Evolutionary conservation across 2,113 vertebrate species (phyloP).

Genomic region (Nannospalax galili): DNA sequence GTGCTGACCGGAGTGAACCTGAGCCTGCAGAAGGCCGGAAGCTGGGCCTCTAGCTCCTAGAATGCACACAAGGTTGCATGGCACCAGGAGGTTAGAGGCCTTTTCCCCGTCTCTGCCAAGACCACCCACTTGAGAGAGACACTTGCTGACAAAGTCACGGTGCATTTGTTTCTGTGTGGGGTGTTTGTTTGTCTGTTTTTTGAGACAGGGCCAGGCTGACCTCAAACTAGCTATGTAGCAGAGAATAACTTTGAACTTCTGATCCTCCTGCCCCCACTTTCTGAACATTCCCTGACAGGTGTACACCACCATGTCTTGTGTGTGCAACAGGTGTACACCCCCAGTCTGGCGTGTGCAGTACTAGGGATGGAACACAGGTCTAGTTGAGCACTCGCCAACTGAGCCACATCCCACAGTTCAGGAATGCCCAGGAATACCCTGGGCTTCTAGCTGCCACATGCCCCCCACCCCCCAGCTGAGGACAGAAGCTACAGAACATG

Average conservation of each 20-base stretch:
- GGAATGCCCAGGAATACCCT: not conserved
- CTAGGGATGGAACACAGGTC: not conserved
- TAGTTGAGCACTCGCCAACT: not conserved
- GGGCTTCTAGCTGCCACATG: not conserved
- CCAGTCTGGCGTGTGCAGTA: no score
- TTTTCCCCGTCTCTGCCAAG: not conserved
- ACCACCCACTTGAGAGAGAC: not conserved
- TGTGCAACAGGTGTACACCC: not conserved
- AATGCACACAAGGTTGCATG: not conserved
- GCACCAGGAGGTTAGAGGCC: no score
- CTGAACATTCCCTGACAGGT: not conserved
- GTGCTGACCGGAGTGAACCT: accelerated
- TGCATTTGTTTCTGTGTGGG: not conserved
- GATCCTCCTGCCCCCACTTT: not conserved
- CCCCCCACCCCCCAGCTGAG: not conserved
- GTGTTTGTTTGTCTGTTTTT: not conserved
- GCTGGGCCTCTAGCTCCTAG: not conserved
- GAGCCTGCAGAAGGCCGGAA: accelerated
- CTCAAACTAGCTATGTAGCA: not conserved
- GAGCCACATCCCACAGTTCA: not conserved
- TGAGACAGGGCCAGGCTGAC: not conserved
- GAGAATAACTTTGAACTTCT: not conserved
- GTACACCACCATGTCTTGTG: not conserved
- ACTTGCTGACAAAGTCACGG: accelerated
- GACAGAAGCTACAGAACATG: not conserved